A percentile compares a stretch with the other conserved stretches of the same genome.
Conservation (phyloP, 2,797 vertebrate genomes). For the Geotrypetes seraphini region DNA sequence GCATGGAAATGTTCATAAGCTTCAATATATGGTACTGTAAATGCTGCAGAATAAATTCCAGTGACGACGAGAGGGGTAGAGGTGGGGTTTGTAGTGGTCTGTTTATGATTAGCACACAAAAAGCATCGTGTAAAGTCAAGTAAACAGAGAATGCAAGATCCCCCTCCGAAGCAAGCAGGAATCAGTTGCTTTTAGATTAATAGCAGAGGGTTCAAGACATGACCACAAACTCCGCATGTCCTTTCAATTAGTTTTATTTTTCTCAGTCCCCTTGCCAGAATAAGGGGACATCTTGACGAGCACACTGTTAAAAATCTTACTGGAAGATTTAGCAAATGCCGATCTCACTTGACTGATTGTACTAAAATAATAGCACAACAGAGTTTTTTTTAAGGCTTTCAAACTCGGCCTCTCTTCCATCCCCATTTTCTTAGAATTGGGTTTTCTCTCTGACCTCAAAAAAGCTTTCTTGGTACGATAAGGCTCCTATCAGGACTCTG, state of each 20-base stretch:
- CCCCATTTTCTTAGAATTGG: not conserved
- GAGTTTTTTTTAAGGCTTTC: not conserved
- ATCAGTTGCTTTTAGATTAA: conserved; percentile 30
- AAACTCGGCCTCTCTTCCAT: not conserved
- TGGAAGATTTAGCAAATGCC: too few relatives aligned
- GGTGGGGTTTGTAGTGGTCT: conserved; percentile 5
- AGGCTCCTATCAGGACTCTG: conserved; percentile 22
- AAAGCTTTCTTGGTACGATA: conserved; percentile 25
- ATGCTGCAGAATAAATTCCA: conserved; percentile 1
- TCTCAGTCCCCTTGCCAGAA: conserved; percentile 35
- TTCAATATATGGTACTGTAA: too few relatives aligned
- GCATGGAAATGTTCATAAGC: too few relatives aligned
- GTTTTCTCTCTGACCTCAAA: not conserved
- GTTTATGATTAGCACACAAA: conserved; percentile 14
- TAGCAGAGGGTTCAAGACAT: conserved; percentile 33
- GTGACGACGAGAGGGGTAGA: not conserved
- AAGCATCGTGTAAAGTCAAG: conserved; percentile 2
- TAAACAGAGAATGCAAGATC: conserved; percentile 21
- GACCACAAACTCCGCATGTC: conserved; percentile 26
- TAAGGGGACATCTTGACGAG: conserved; percentile 20
- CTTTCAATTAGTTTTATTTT: conserved; percentile 28
- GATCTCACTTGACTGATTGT: too few relatives aligned
- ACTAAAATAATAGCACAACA: too few relatives aligned
- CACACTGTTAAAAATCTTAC: too few relatives aligned
- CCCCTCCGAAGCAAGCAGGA: conserved; percentile 14